Base-by-base conservation (phyloP, 2,888 invertebrate genomes). In the Diachrysia chrysitis region DNA sequence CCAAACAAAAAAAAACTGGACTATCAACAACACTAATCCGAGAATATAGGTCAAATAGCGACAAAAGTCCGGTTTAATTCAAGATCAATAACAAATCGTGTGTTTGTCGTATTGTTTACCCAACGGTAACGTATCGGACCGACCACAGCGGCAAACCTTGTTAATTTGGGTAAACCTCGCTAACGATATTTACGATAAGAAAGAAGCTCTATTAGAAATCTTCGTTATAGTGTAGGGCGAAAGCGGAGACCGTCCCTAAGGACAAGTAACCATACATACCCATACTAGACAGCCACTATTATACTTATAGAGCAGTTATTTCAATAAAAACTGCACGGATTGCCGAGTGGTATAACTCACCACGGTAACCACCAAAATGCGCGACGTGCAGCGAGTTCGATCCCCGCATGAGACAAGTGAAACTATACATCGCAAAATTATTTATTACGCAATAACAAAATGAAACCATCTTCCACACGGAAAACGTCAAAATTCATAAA, bases 11-110 rank as follows among this genome's bases (percentile, higher is more conserved):
- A 12, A n/a, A n/a, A 14, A n/a, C 42, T n/a, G n/a, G 1, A 7
- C n/a, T 6, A 42, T 42, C 3, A 42, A 16, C 42, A n/a, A 42
- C 42, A 42, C 16, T n/a, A 42, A 42, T 3, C 5, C 14, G 1
- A 16, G 37, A 42, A 42, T n/a, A n/a, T 42, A n/a, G 42, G 42
- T 42, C 42, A 6, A 42, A 42, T 42, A 42, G n/a, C n/a, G 42
- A 42, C 42, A 42, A 42, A 16, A 6, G 42, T 42, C 42, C 42
- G 42, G 42, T 42, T 42, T 42, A 42, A 42, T 42, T 42, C n/a
- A 42, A 42, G 42, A 42, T 42, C 42, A 42, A 42, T 42, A 42
- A 42, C 42, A 42, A 42, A 42, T 42, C 42, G 42, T 42, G 42
- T n/a, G 42, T 14, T 14, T 1, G 1, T n/a, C n/a, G 37, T 42